Percentiles rank a stretch among this genome's conserved stretches.
phyloP scores from a whole-genome alignment of 2,113 vertebrate species.

The Myrmecobius fasciatus region DNA sequence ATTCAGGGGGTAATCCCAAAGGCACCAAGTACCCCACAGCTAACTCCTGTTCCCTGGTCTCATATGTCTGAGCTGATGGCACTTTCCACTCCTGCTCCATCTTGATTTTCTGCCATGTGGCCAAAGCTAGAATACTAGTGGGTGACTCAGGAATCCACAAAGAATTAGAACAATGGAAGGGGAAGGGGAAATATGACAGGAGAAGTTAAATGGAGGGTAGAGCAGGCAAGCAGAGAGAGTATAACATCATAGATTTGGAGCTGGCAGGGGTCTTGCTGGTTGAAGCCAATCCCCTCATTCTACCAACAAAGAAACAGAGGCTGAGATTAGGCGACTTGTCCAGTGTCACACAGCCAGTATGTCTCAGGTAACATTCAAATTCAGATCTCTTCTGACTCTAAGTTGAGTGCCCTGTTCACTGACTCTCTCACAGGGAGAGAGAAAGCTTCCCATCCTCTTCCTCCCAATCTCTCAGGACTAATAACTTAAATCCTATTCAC shows the following conservation, averaged over 20 bases:
- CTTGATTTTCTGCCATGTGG: not conserved
- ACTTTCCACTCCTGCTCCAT: not conserved
- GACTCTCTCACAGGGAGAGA: not conserved
- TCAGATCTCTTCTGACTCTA: too few relatives aligned
- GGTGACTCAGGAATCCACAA: not conserved
- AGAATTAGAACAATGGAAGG: not conserved
- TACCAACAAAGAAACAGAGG: not conserved
- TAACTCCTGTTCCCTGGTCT: not conserved
- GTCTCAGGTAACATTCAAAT: too few relatives aligned
- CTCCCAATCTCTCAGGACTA: not conserved
- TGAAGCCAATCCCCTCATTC: not conserved
- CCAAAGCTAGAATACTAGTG: not conserved
- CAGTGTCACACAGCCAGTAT: too few relatives aligned
- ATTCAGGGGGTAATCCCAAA: not conserved
- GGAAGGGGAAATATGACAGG: not conserved
- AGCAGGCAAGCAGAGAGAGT: not conserved
- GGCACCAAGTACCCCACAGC: not conserved
- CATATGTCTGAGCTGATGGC: not conserved
- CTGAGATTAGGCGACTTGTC: not conserved
- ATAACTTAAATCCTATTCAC: not conserved
- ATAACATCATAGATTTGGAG: not conserved
- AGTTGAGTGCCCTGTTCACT: too few relatives aligned
- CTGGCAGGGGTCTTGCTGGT: not conserved
- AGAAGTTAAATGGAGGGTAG: not conserved
- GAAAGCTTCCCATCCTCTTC: not conserved